Base-by-base conservation (phyloP, 1,140 invertebrate species). In the Drosophila albomicans region DNA sequence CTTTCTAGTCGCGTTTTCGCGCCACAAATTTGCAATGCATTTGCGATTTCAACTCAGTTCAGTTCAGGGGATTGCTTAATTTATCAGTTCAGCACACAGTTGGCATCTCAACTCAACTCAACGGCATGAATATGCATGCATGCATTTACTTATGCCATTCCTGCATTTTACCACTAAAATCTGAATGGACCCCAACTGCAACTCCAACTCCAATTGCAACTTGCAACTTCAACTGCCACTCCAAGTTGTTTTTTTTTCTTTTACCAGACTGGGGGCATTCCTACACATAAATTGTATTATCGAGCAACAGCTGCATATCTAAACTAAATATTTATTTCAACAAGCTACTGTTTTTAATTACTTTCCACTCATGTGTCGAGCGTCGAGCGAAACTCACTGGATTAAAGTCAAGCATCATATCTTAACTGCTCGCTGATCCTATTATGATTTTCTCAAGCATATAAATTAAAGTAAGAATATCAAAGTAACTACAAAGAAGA, bases 41-140 rank as follows among this genome's bases (percentile, higher is more conserved):
- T 70, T 54, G 30, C 46, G 67, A 68, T 67, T 56, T 82, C 70
- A 82, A 63, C 68, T 79, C 20, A 25, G 48, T 56, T 82, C 70
- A 82, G 66, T 72, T 79, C 20, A 25, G 48, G 16, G 84, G 70
- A 84, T 88, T 89, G 85, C 75, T 88, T 87, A 87, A 87, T 88
- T 87, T 78, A 87, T 87, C 84, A 87, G 80, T 84, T 87, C 85
- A 89, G 80, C 84, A 79, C 85, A 88, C 81, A 89, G 84, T 88
- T 89, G 84, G 84, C 82, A 86, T 86, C 72, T 70, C 65, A 56
- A 64, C 71, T 79, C 20, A 25, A 25, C 66, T 38, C 49, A 25
- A 25, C 0, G 51, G 65, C 68, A 75, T 75, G 73, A 71, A 75
- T 75, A 71, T 75, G 61, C 61, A 75, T 68, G 59, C 38, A 46